Percentiles rank a stretch among this genome's conserved stretches.
Evolutionary conservation across 1,140 invertebrate genomes (phyloP).

Genomic region (Gonioctena quinquepunctata): DNA sequence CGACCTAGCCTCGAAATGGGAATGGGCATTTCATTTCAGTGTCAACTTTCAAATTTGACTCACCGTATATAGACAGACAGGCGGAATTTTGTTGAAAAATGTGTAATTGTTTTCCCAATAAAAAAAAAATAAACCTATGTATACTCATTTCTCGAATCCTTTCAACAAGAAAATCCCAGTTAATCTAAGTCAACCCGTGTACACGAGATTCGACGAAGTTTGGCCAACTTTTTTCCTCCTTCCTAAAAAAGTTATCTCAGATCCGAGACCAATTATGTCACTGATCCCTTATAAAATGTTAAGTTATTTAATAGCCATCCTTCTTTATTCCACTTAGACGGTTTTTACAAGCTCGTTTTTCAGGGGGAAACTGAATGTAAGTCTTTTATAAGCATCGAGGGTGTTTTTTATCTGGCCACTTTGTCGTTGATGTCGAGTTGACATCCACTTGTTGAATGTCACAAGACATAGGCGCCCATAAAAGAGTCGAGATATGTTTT

Average conservation of each 20-base stretch:
- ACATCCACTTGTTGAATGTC: conserved; percentile 54
- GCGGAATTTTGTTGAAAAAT: no score
- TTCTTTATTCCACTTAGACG: conserved; percentile 38
- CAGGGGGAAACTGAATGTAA: conserved; percentile 38
- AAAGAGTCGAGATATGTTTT: not conserved
- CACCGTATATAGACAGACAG: no score
- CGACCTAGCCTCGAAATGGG: no score
- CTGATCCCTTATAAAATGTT: conserved; percentile 15
- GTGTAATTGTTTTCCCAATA: no score
- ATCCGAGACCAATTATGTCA: conserved; percentile 20
- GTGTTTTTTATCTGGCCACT: conserved; percentile 55
- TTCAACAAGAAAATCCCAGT: no score
- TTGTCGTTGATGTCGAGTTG: conserved; percentile 51
- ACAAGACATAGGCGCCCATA: conserved; percentile 21
- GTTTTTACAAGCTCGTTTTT: conserved; percentile 32
- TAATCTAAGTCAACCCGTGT: no score
- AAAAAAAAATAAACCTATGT: no score
- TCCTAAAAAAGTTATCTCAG: not conserved
- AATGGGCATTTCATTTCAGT: no score
- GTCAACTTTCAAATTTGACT: no score
- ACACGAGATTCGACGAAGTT: no score
- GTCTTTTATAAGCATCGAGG: conserved; percentile 52
- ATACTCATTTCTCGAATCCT: no score
- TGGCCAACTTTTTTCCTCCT: not conserved
- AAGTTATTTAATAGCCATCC: conserved; percentile 26